A percentile compares a stretch with the other conserved stretches of the same genome.
These are phyloP conservation scores for Lutjanus argentimaculatus DNA, from an alignment of 2,797 vertebrate genomes.

Conservation along the genomic window DNA sequence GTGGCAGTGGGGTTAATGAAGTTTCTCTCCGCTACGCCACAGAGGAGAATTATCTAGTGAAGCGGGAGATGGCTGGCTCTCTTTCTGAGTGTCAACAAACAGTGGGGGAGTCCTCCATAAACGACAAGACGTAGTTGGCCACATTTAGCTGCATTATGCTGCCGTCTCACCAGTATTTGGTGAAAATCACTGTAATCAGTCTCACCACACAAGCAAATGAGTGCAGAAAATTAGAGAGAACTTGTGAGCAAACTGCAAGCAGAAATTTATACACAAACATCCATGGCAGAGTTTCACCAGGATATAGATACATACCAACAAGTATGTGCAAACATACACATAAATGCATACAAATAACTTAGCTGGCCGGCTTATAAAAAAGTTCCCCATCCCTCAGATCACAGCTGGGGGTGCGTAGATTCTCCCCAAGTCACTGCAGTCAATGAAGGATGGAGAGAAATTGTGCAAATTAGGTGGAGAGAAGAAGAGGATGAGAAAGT, in stretches of 20 bases:
- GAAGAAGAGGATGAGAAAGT: constrained; percentile 55
- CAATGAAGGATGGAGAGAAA: constrained; percentile 62
- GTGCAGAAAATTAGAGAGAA: constrained; percentile 31
- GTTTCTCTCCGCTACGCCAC: constrained; percentile 83
- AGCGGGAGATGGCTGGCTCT: constrained; percentile 78
- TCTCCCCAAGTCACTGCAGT: constrained; percentile 54
- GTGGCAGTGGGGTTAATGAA: constrained; percentile 88
- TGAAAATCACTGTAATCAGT: constrained; percentile 52
- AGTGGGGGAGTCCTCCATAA: constrained; percentile 63
- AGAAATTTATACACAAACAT: constrained; percentile 28
- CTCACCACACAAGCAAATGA: constrained; percentile 38
- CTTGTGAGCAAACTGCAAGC: constrained; percentile 1
- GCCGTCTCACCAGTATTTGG: constrained; percentile 54
- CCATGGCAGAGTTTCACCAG: constrained; percentile 15
- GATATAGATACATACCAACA: constrained; percentile 25
- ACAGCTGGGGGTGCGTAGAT: constrained; percentile 71
- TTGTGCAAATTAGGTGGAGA: constrained; percentile 71
- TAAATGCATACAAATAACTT: constrained; percentile 63
- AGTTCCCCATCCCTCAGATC: constrained; percentile 74
- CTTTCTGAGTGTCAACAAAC: constrained; percentile 83
- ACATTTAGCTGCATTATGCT: constrained; percentile 61
- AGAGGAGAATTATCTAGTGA: constrained; percentile 84
- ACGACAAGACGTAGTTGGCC: constrained; percentile 45
- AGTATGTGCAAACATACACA: constrained; percentile 42
- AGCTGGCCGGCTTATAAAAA: constrained; percentile 54